Evolutionary conservation across 92 coral and sea anemone species (phyloP), one percentile per base, ranked within the genome.

Genomic region (Umimayanthus kanabou): DNA sequence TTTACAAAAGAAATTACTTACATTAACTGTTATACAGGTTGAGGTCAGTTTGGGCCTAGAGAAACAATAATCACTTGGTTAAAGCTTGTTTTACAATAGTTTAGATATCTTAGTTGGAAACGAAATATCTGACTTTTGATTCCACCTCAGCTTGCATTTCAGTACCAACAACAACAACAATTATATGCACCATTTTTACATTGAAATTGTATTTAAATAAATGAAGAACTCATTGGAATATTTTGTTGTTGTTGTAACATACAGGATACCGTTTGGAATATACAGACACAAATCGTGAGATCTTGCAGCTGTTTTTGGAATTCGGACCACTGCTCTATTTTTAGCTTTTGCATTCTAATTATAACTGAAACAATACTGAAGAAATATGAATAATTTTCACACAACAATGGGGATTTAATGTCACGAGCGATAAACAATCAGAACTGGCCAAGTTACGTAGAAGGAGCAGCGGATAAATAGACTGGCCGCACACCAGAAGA

Each of bases 341-440:
- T 61, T 61, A 79, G 74, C 7, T 14, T 9, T 3, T 40, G 26
- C 47, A 28, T 30, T 80, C 49, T 47, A 80, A 9, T 58, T 55
- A 58, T 39, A 80, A 3, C 61, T 37, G 26, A 53, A 64, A 79
- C 70, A 50, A 80, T 80, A 80, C 84, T 39, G 40, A 14, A 10
- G 42, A 30, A 18, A 61, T 39, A 80, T 53, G 74, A 37, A 80
- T 80, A 64, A 37, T 20, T 80, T 39, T n/a, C 30, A 80, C 53
- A 37, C 45, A 18, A 61, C 85, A 80, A 61, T 80, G 20, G 73
- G 39, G 72, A 18, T 65, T 8, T 65, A 49, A 16, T 33, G 49
- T 57, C 84, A 58, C 64, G 84, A 49, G 39, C 26, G 84, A 66
- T 58, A 57, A 20, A 61, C 22, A 10, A 58, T 20, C 39, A 61